A percentile compares a stretch with the other conserved stretches of the same genome.
phyloP scores from a whole-genome alignment of 2,797 vertebrate genomes.

The Acropternis orthonyx region DNA sequence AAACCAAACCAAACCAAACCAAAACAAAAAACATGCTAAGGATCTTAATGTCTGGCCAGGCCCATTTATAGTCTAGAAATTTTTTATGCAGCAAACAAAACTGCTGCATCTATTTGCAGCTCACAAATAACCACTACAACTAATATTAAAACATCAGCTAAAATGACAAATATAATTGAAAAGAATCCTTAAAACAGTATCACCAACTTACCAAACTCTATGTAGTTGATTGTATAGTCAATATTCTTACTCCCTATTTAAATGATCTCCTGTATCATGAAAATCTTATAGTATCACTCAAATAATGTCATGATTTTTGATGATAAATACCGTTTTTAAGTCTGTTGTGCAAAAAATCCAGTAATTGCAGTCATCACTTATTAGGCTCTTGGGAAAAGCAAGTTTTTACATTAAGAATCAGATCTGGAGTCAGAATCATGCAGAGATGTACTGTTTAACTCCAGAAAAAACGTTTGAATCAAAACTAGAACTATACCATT shows the following conservation, averaged over 20 bases:
- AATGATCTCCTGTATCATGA: rapidly evolving
- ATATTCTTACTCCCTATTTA: background rate
- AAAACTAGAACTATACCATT: background rate
- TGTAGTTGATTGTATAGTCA: background rate
- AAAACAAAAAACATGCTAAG: no score
- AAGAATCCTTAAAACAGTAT: background rate
- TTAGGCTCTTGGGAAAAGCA: background rate
- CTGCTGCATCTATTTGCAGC: background rate
- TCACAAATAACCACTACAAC: background rate
- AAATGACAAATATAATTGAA: background rate
- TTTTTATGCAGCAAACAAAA: background rate
- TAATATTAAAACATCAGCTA: background rate
- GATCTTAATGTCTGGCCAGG: background rate
- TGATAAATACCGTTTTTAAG: background rate
- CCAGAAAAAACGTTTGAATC: background rate
- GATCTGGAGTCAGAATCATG: background rate
- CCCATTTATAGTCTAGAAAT: background rate
- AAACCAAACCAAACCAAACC: no score
- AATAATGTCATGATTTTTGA: background rate
- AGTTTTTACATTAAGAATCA: background rate
- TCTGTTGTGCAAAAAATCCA: background rate
- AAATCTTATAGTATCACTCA: background rate
- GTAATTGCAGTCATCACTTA: background rate
- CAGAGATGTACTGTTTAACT: background rate
- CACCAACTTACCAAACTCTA: background rate